These are phyloP conservation scores for Alethe diademata DNA, from an alignment of 2,113 vertebrate species.

Conservation along the genomic window DNA sequence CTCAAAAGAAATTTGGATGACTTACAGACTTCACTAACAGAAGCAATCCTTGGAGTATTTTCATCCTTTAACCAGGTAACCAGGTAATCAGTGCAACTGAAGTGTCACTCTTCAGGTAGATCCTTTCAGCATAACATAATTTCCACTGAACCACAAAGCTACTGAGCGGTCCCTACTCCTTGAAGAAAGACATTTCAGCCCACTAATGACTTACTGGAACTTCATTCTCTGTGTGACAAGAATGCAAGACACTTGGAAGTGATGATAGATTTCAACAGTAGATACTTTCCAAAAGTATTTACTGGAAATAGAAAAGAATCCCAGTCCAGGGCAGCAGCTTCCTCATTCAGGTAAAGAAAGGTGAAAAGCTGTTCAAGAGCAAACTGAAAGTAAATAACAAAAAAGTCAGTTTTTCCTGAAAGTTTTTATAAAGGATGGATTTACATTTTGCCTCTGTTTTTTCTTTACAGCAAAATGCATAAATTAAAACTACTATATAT, in stretches of 20 bases:
- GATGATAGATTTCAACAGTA: neutral
- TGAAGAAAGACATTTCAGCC: neutral
- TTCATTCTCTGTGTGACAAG: neutral
- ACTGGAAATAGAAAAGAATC: neutral
- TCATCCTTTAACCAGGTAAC: neutral
- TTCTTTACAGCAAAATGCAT: neutral
- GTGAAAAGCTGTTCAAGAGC: neutral
- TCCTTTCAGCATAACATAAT: neutral
- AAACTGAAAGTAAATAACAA: neutral
- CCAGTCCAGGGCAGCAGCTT: neutral
- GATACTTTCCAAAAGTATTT: neutral
- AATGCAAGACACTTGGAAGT: neutral
- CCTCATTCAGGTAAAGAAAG: neutral
- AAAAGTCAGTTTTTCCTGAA: neutral
- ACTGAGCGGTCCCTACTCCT: neutral
- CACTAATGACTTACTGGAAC: neutral
- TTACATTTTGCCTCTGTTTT: neutral
- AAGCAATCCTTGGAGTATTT: neutral
- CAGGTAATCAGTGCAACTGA: neutral
- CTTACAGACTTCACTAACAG: neutral
- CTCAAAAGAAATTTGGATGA: neutral
- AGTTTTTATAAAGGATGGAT: neutral
- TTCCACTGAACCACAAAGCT: neutral
- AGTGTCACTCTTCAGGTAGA: neutral
- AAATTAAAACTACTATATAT: neutral